Percentiles rank a stretch among this genome's conserved stretches.
These are phyloP conservation scores for Aricia artaxerxes DNA, from an alignment of 2,888 invertebrate genomes.

Conservation along the genomic window DNA sequence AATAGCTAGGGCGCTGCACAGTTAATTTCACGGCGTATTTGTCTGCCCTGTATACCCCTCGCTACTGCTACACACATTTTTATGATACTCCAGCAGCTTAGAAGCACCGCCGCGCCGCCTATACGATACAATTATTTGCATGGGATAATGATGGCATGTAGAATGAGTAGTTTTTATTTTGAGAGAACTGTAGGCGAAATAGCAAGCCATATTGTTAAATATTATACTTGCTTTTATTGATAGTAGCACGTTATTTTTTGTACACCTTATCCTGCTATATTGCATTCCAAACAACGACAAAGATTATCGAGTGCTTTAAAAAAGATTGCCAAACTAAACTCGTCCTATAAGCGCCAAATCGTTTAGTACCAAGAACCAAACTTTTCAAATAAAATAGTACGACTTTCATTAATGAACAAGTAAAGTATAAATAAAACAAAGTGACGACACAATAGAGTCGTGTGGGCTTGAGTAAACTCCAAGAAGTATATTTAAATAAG, in stretches of 20 bases:
- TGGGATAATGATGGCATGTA: background rate
- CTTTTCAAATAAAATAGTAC: background rate
- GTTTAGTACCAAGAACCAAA: background rate
- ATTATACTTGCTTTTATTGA: background rate
- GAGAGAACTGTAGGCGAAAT: no score
- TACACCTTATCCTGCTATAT: background rate
- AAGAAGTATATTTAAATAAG: constrained; percentile 29
- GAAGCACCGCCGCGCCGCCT: background rate
- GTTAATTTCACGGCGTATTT: constrained; percentile 72
- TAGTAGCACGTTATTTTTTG: background rate
- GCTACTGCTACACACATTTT: constrained; percentile 48
- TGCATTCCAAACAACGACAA: background rate
- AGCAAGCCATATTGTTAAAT: background rate
- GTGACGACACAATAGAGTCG: constrained; percentile 7
- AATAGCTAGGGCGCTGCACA: constrained; percentile 55
- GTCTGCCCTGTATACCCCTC: constrained; percentile 61
- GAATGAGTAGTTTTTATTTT: no score
- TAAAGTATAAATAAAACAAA: background rate
- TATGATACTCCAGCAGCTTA: constrained; percentile 4
- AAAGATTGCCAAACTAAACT: no score
- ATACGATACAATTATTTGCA: background rate
- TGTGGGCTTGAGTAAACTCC: background rate
- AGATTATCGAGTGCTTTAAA: background rate
- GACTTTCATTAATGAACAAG: background rate
- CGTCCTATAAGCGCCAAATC: no score